Conservation (phyloP, 2,888 invertebrate genomes). For the Hirudinaria manillensis region DNA sequence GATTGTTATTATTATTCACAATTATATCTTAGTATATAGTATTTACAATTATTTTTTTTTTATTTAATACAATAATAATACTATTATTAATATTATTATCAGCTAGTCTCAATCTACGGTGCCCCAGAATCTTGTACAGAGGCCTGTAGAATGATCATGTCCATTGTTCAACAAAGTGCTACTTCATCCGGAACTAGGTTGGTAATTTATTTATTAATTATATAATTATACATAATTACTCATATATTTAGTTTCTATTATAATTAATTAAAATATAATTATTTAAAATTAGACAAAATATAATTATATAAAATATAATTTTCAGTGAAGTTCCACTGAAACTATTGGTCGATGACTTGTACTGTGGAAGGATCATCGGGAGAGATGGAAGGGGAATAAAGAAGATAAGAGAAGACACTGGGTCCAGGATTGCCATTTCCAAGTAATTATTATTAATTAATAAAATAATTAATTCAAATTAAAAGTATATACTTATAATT, state of each 20-base stretch:
- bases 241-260: neutral
- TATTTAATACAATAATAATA: constrained; percentile 3
- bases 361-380: constrained; percentile 94
- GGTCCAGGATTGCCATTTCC: constrained; percentile 92
- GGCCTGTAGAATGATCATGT: constrained; percentile 92
- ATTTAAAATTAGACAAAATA: no score
- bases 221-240: neutral
- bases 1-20: neutral
- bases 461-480: neutral
- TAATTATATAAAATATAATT: neutral
- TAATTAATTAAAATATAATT: neutral
- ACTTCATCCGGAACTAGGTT: constrained; percentile 26
- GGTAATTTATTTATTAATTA: neutral
- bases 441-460: constrained; percentile 52
- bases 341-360: constrained; percentile 90
- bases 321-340: constrained; percentile 67
- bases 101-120: constrained; percentile 93
- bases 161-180: constrained; percentile 88
- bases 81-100: neutral
- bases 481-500: no score
- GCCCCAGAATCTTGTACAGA: constrained; percentile 95
- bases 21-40: neutral
- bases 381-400: constrained; percentile 95
- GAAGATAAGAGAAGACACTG: constrained; percentile 94
- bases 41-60: neutral